phyloP scores from a whole-genome alignment of 2,113 vertebrate genomes.

The Chunga burmeisteri region DNA sequence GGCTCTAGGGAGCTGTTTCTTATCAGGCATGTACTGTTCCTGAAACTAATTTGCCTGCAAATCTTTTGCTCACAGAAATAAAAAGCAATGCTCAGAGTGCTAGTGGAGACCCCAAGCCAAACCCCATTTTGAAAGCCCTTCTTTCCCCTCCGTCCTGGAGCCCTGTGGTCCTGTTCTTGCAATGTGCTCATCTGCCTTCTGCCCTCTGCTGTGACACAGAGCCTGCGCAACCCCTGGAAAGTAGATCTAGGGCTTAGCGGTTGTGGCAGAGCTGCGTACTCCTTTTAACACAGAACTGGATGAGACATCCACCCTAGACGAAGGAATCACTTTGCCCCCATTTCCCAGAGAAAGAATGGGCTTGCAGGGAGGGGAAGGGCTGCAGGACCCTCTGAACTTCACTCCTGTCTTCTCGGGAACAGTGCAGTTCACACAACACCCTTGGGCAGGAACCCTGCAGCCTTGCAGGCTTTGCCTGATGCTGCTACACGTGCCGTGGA shows the following conservation, averaged over 20 bases:
- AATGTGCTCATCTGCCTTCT: not conserved
- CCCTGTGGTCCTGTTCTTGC: not conserved
- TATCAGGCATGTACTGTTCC: not conserved
- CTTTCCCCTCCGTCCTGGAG: not conserved
- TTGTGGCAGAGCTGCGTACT: not conserved
- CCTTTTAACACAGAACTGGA: not conserved
- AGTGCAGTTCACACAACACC: accelerated
- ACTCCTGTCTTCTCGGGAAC: not conserved
- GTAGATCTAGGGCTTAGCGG: not conserved
- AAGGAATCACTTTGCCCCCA: not conserved
- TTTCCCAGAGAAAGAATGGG: not conserved
- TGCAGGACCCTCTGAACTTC: not conserved
- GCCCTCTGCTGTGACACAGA: not conserved
- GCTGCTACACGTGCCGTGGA: accelerated
- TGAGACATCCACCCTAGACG: accelerated
- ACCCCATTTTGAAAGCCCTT: not conserved
- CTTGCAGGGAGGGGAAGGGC: not conserved
- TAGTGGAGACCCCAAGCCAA: not conserved
- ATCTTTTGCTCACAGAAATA: not conserved
- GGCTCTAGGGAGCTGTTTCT: not conserved
- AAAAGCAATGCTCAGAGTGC: not conserved
- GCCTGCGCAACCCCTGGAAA: not conserved
- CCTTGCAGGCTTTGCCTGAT: not conserved
- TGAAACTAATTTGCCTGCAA: not conserved
- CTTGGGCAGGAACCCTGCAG: not conserved